A percentile compares a stretch with the other conserved stretches of the same genome.
Conservation (phyloP, 2,113 vertebrate genomes). For the Brachyhypopomus occidentalis region DNA sequence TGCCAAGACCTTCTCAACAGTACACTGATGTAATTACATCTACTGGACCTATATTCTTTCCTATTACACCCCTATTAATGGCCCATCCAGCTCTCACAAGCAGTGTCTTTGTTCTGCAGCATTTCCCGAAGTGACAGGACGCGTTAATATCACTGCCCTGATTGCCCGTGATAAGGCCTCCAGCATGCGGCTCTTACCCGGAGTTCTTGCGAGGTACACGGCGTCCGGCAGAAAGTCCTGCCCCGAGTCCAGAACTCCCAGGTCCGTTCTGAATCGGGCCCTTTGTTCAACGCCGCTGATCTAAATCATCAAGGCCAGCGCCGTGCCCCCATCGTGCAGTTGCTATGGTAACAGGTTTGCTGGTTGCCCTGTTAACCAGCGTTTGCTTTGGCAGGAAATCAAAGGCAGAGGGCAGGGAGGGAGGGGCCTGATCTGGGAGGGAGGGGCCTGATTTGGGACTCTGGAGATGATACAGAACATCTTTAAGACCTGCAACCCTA, state of each 20-base stretch:
- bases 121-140: constrained; percentile 69
- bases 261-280: constrained; percentile 74
- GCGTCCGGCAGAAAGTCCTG: constrained; percentile 68
- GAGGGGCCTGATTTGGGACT: constrained; percentile 57
- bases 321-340: constrained; percentile 64
- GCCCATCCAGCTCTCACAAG: constrained; percentile 65
- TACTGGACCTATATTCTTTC: constrained; percentile 62
- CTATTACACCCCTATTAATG: constrained; percentile 66
- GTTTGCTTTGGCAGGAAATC: constrained; percentile 82
- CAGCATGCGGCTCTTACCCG: constrained; percentile 38
- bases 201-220: constrained; percentile 53
- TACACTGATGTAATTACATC: constrained; percentile 64
- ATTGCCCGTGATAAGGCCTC: constrained; percentile 70
- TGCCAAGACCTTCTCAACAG: constrained; percentile 61
- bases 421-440: constrained; percentile 57
- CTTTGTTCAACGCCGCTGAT: constrained; percentile 77
- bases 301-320: constrained; percentile 74
- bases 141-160: constrained; percentile 73
- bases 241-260: constrained; percentile 59
- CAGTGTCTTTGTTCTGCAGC: constrained; percentile 67
- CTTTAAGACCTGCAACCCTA: constrained; percentile 57
- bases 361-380: constrained; percentile 64
- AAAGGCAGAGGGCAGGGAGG: constrained; percentile 64
- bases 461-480: constrained; percentile 65
- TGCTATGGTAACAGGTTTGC: constrained; percentile 68